A percentile compares a stretch with the other conserved stretches of the same genome.
Evolutionary conservation across 1,140 invertebrate genomes (phyloP).

Genomic region (Glossosoma conforme): DNA sequence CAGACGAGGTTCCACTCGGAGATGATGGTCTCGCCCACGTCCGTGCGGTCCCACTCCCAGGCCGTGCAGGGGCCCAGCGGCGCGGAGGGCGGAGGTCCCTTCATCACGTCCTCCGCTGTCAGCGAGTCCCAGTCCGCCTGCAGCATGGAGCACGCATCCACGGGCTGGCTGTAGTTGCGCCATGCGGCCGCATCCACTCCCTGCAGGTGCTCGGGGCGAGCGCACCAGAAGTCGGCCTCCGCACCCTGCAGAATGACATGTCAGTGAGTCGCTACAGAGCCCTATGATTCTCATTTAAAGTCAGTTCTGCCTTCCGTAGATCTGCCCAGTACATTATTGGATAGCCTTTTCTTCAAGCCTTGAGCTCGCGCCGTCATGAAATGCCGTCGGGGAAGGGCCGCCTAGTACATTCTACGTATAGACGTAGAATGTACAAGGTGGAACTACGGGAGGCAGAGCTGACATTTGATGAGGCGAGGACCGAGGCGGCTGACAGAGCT

Average conservation of each 20-base stretch:
- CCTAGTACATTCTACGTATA: too few species aligned
- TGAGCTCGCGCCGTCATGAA: too few species aligned
- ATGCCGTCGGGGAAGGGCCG: too few species aligned
- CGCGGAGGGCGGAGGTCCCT: constrained; percentile 8
- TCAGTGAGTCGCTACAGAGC: not conserved
- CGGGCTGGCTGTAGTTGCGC: constrained; percentile 57
- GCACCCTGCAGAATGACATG: constrained; percentile 47
- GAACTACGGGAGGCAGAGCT: too few species aligned
- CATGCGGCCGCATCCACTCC: constrained; percentile 49
- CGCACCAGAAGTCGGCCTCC: constrained; percentile 59
- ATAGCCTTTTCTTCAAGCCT: too few species aligned
- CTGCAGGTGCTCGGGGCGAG: constrained; percentile 48
- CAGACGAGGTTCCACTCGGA: constrained; percentile 65
- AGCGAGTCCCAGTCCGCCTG: constrained; percentile 35
- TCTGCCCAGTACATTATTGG: too few species aligned
- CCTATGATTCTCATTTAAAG: not conserved
- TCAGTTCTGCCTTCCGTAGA: too few species aligned
- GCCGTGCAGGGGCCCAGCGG: constrained; percentile 47
- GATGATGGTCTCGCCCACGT: constrained; percentile 57
- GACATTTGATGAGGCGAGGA: too few species aligned
- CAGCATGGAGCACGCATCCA: constrained; percentile 45
- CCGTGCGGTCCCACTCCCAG: constrained; percentile 63
- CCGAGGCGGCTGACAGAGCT: too few species aligned
- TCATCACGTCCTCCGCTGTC: constrained; percentile 23
- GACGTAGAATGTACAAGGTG: too few species aligned